phyloP scores from a whole-genome alignment of 2,888 invertebrate genomes.

The Coelopa pilipes region DNA sequence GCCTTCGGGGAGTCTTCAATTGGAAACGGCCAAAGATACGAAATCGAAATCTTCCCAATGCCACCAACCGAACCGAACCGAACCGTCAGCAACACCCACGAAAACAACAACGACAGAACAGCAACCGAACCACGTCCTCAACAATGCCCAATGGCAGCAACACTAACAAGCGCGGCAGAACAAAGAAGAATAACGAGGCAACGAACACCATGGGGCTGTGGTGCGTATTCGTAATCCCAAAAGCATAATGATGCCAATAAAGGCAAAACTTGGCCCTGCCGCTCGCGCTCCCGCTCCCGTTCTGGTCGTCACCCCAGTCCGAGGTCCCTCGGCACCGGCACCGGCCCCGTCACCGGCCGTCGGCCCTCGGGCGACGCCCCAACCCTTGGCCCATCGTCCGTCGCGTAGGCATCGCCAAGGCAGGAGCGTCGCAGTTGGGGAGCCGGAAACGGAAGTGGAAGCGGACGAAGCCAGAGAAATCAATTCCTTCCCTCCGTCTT shows the following conservation, averaged over 20 bases:
- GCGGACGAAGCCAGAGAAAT: slow-evolving; percentile 15
- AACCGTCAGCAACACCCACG: background rate
- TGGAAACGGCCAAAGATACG: slow-evolving; percentile 11
- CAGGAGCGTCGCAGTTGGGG: background rate
- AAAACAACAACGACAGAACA: background rate
- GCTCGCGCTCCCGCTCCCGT: background rate
- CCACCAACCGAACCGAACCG: background rate
- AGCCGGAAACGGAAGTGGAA: slow-evolving; percentile 19
- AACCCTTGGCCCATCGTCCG: background rate
- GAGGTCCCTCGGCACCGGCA: background rate
- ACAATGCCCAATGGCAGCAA: background rate
- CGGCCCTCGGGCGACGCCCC: background rate
- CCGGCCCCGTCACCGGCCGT: background rate
- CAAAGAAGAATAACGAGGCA: slow-evolving; percentile 13
- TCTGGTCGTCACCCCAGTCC: background rate
- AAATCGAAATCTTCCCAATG: background rate
- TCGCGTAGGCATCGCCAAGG: background rate
- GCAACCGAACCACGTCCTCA: background rate
- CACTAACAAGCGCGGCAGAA: background rate
- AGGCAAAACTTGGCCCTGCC: slow-evolving; percentile 25
- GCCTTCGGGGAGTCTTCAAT: slow-evolving; percentile 18
- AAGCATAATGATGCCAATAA: slow-evolving; percentile 44
- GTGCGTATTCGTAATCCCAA: slow-evolving; percentile 25
- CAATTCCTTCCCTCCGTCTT: slow-evolving; percentile 18
- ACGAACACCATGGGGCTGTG: background rate